These are phyloP conservation scores for Nomada ferruginata DNA, from an alignment of 2,888 invertebrate species.

Conservation along the genomic window DNA sequence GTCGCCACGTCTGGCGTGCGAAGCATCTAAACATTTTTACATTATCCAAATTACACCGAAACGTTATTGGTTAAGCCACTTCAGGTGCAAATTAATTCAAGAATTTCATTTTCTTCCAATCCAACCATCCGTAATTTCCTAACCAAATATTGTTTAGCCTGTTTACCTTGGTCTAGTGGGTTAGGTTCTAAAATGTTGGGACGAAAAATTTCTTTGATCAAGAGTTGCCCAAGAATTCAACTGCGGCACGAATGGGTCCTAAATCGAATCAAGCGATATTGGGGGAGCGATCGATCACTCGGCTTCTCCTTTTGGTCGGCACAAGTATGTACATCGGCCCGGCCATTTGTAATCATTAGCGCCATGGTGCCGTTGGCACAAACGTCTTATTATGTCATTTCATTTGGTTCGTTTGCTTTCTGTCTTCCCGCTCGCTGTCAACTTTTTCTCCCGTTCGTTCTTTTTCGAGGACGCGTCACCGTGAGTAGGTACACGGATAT, in stretches of 20 bases:
- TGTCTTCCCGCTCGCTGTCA: slow-evolving; percentile 32
- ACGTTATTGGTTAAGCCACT: background rate
- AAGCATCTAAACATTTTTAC: slow-evolving; percentile 23
- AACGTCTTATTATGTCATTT: slow-evolving; percentile 80
- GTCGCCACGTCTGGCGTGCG: background rate
- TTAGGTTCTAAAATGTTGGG: slow-evolving; percentile 11
- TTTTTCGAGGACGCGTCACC: slow-evolving; percentile 33
- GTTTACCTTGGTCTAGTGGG: background rate
- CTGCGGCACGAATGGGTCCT: slow-evolving; percentile 47
- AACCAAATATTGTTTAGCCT: background rate
- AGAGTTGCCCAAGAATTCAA: slow-evolving; percentile 56
- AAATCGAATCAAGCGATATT: slow-evolving; percentile 71
- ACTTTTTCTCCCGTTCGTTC: background rate
- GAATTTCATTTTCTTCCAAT: background rate
- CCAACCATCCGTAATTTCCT: background rate
- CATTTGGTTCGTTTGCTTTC: slow-evolving; percentile 62
- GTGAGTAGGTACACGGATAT: slow-evolving; percentile 28
- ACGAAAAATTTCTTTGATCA: background rate
- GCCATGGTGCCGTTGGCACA: slow-evolving; percentile 75
- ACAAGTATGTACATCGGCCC: slow-evolving; percentile 57
- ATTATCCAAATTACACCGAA: background rate
- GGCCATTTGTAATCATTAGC: slow-evolving; percentile 81
- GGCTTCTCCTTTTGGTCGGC: slow-evolving; percentile 65
- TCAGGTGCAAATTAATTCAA: background rate
- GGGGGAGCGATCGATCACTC: slow-evolving; percentile 69